Evolutionary conservation across 1,140 invertebrate genomes (phyloP).

Genomic region (Zaprionus tsacasi): DNA sequence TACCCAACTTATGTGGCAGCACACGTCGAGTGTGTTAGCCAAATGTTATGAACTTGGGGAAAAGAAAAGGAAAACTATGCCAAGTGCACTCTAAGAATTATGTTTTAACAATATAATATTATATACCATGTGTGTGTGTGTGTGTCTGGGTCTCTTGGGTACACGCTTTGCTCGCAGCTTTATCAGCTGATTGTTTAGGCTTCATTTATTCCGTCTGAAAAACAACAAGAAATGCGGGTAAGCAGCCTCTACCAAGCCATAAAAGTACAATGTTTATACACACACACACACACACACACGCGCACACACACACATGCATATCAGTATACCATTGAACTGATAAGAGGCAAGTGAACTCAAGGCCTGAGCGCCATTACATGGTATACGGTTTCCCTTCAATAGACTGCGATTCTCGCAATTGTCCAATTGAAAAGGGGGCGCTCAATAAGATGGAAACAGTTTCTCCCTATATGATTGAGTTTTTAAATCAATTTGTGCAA

Average conservation of each 20-base stretch:
- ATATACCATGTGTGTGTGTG: not conserved
- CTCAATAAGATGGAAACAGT: slow-evolving; percentile 17
- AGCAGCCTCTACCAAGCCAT: slow-evolving; percentile 36
- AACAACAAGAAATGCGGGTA: slow-evolving; percentile 47
- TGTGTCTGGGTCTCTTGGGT: not conserved
- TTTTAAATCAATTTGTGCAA: not conserved
- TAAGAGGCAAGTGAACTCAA: slow-evolving; percentile 68
- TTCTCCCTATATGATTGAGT: not conserved
- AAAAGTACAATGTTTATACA: slow-evolving; percentile 26
- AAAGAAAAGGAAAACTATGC: slow-evolving; percentile 24
- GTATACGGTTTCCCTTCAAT: slow-evolving; percentile 23
- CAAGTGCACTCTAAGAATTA: slow-evolving; percentile 21
- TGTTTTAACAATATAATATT: slow-evolving; percentile 8
- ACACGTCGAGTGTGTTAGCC: not conserved
- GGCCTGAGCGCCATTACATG: slow-evolving; percentile 45
- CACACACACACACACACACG: not conserved
- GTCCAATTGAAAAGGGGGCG: slow-evolving; percentile 30
- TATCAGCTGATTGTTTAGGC: slow-evolving; percentile 49
- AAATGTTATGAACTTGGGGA: slow-evolving; percentile 7
- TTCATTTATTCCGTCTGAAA: slow-evolving; percentile 47
- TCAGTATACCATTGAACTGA: slow-evolving; percentile 71
- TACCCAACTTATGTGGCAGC: slow-evolving; percentile 14
- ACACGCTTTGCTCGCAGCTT: slow-evolving; percentile 16
- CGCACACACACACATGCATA: not conserved
- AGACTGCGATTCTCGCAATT: slow-evolving; percentile 22